These are phyloP conservation scores for Polyodon spathula DNA, from an alignment of 2,113 vertebrate species.

Conservation along the genomic window DNA sequence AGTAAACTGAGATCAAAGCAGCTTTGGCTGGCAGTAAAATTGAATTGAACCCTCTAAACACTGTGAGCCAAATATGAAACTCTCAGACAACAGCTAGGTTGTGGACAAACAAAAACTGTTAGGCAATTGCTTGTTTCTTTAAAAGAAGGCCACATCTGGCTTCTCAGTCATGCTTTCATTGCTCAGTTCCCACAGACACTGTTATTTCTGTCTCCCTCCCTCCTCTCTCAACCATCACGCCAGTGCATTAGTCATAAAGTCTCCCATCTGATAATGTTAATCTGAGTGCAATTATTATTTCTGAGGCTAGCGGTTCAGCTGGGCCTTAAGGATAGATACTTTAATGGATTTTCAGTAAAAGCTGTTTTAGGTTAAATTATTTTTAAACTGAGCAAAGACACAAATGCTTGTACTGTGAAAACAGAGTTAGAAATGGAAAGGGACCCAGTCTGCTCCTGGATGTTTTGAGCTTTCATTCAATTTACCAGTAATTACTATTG, in stretches of 20 bases:
- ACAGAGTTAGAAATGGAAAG: no score
- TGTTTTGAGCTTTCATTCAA: no score
- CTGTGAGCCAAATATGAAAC: neutral
- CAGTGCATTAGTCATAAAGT: conserved; percentile 4
- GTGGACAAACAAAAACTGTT: neutral
- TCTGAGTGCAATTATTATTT: neutral
- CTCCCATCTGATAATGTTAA: neutral
- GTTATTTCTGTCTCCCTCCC: conserved; percentile 28
- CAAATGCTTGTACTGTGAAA: no score
- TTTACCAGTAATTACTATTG: no score
- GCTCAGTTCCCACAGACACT: conserved; percentile 41
- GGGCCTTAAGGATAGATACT: neutral
- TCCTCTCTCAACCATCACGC: conserved; percentile 6
- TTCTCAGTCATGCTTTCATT: conserved; percentile 46
- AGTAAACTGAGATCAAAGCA: no score
- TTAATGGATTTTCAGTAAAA: neutral
- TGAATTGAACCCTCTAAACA: no score
- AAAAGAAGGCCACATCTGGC: conserved; percentile 47
- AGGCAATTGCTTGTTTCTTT: neutral
- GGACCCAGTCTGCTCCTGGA: no score
- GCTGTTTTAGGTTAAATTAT: no score
- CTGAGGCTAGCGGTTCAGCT: no score
- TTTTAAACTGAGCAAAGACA: no score
- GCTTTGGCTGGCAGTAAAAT: no score
- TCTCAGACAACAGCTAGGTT: neutral